A percentile compares a stretch with the other conserved stretches of the same genome.
Evolutionary conservation across 2,888 invertebrate species (phyloP).

Genomic region (Sialis fuliginosa): DNA sequence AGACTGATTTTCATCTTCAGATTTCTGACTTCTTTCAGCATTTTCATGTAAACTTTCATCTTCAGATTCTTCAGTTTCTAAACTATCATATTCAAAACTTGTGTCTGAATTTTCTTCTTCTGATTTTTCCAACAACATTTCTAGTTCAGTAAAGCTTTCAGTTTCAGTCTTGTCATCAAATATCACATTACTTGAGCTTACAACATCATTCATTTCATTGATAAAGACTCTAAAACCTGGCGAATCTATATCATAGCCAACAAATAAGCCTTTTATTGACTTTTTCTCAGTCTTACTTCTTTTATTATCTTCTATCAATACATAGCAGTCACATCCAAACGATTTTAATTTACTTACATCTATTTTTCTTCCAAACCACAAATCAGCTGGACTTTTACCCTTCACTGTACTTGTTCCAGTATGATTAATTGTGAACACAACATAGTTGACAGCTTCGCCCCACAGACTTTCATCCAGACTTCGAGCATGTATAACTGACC

Average conservation of each 20-base stretch:
- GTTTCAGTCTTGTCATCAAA: constrained; percentile 8
- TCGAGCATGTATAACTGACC: constrained; percentile 12
- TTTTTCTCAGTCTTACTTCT: constrained; percentile 10
- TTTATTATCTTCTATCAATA: constrained; percentile 10
- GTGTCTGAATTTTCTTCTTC: background rate
- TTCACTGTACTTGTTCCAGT: constrained; percentile 11
- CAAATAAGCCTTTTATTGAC: constrained; percentile 10
- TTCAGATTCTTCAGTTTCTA: constrained; percentile 5
- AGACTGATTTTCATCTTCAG: too few species aligned
- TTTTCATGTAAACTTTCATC: background rate
- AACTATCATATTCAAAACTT: constrained; percentile 4
- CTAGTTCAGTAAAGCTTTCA: background rate
- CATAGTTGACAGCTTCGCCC: constrained; percentile 14
- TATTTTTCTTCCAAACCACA: constrained; percentile 11
- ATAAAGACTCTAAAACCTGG: constrained; percentile 9
- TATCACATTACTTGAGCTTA: constrained; percentile 11
- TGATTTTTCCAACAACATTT: background rate
- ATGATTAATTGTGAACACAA: constrained; percentile 12
- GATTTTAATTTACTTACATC: constrained; percentile 7
- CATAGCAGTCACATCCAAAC: constrained; percentile 13
- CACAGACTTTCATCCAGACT: constrained; percentile 10
- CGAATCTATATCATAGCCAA: constrained; percentile 10
- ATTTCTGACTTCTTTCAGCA: too few species aligned
- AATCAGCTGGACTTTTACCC: constrained; percentile 10
- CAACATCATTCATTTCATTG: constrained; percentile 9